These are phyloP conservation scores for Agrochola lota DNA, from an alignment of 2,888 invertebrate species.

Conservation along the genomic window DNA sequence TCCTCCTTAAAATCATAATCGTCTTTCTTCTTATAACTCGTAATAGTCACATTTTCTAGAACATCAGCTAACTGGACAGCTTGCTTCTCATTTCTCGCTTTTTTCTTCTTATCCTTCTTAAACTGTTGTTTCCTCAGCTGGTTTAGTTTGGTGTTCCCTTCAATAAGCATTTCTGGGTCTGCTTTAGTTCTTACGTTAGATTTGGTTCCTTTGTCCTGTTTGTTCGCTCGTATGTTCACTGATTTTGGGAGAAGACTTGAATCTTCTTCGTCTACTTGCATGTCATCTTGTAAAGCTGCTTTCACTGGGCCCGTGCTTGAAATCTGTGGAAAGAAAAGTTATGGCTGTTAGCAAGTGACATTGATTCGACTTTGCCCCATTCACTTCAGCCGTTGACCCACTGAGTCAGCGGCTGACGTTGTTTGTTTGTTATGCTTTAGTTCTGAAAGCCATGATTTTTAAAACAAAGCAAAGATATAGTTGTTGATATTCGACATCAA, in stretches of 20 bases:
- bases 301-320: slow-evolving; percentile 92
- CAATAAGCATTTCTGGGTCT: slow-evolving; percentile 92
- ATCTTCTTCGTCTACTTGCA: slow-evolving; percentile 90
- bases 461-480: neutral
- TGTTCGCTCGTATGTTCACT: slow-evolving; percentile 82
- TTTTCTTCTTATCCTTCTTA: slow-evolving; percentile 92
- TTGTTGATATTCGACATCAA: neutral
- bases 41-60: slow-evolving; percentile 91
- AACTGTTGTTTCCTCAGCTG: slow-evolving; percentile 89
- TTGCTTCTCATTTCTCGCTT: slow-evolving; percentile 90
- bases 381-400: neutral
- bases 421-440: neutral
- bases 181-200: slow-evolving; percentile 82
- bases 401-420: too few relatives aligned
- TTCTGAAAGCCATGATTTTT: neutral
- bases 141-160: slow-evolving; percentile 91
- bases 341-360: neutral
- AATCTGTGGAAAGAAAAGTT: slow-evolving; percentile 78
- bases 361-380: neutral
- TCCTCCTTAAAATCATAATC: slow-evolving; percentile 92
- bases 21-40: slow-evolving; percentile 83
- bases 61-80: slow-evolving; percentile 92
- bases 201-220: slow-evolving; percentile 81
- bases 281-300: slow-evolving; percentile 83
- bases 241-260: slow-evolving; percentile 82